phyloP scores from a whole-genome alignment of 2,888 invertebrate genomes.

The Caenorhabditis macrosperma region DNA sequence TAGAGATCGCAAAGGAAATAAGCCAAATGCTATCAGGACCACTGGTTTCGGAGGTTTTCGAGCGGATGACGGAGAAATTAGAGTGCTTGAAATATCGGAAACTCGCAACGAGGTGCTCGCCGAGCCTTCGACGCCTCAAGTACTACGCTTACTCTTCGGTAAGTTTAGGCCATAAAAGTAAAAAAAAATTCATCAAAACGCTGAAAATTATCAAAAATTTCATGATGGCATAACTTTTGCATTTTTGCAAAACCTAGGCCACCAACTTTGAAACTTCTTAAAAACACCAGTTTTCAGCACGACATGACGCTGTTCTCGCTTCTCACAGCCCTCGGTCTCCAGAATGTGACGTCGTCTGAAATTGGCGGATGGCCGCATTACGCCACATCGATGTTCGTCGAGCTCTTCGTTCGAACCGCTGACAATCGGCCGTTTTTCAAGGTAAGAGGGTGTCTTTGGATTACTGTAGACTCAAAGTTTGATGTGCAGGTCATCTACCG shows the following conservation, averaged over 20 bases:
- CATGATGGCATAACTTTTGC: not conserved
- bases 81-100: not conserved
- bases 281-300: constrained; percentile 28
- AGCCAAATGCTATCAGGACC: constrained; percentile 33
- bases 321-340: constrained; percentile 31
- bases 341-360: constrained; percentile 40
- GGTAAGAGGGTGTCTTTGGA: too few species aligned
- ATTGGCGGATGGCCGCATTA: constrained; percentile 43
- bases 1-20: constrained; percentile 39
- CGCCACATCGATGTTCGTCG: constrained; percentile 39
- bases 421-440: constrained; percentile 19
- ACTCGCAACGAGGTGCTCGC: not conserved
- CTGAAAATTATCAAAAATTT: too few species aligned
- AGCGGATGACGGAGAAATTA: constrained; percentile 19
- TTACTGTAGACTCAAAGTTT: too few species aligned
- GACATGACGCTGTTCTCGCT: constrained; percentile 43
- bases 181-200: too few species aligned
- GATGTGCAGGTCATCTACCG: constrained; percentile 38
- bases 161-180: not conserved
- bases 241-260: not conserved
- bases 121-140: constrained; percentile 10
- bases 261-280: not conserved
- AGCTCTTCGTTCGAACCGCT: constrained; percentile 11
- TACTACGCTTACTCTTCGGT: constrained; percentile 47
- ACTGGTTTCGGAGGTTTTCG: constrained; percentile 19